Conservation (phyloP, 2,888 invertebrate genomes). For the Pseudanteris insignis region DNA sequence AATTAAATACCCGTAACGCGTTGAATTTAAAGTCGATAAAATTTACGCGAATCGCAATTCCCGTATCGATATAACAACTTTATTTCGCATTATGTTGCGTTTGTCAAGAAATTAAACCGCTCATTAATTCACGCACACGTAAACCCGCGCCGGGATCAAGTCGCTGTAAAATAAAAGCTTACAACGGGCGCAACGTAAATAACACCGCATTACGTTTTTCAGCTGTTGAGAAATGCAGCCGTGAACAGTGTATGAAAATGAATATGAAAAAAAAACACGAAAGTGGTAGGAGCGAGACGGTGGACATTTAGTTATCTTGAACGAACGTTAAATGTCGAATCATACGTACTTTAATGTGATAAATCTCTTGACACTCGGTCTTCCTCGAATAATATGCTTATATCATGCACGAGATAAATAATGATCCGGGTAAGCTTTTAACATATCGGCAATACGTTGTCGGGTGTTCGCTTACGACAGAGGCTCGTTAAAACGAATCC, state of each 20-base stretch:
- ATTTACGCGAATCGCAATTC: no score
- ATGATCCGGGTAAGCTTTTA: slow-evolving; percentile 37
- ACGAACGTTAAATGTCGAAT: slow-evolving; percentile 37
- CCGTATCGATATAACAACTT: no score
- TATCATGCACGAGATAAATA: slow-evolving; percentile 34
- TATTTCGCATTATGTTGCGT: no score
- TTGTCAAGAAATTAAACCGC: no score
- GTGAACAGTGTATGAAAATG: slow-evolving; percentile 7
- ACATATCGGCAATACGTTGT: slow-evolving; percentile 21
- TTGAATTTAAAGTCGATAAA: no score
- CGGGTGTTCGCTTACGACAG: not conserved
- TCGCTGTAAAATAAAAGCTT: slow-evolving; percentile 31
- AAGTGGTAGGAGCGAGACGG: slow-evolving; percentile 17
- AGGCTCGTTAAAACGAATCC: slow-evolving; percentile 10
- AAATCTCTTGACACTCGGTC: slow-evolving; percentile 37
- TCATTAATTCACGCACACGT: no score
- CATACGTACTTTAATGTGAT: slow-evolving; percentile 39
- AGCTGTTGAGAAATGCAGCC: slow-evolving; percentile 27
- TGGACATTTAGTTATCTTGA: slow-evolving; percentile 41
- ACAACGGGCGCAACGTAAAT: slow-evolving; percentile 28
- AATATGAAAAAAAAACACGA: slow-evolving; percentile 8
- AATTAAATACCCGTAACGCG: no score
- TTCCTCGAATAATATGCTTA: slow-evolving; percentile 42
- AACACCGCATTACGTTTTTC: slow-evolving; percentile 25
- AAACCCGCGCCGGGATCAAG: no score